These are phyloP conservation scores for Tridacna crocea DNA, from an alignment of 2,888 invertebrate species.

Conservation along the genomic window DNA sequence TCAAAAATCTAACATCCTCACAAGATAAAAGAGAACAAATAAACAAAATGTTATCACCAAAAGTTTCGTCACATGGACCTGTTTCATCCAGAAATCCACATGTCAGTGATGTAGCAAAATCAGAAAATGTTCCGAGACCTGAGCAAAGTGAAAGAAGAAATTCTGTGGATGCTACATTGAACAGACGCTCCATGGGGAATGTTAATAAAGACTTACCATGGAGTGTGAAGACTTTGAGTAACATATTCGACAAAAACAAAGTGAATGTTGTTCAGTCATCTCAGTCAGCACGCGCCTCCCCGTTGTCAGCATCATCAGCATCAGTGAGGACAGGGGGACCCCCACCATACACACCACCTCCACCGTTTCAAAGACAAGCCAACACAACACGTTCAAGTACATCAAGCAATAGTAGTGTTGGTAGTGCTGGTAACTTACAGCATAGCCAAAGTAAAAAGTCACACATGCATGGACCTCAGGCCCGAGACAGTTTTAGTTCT, in stretches of 20 bases:
- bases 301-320: slow-evolving; percentile 26
- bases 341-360: slow-evolving; percentile 72
- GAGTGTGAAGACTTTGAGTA: slow-evolving; percentile 76
- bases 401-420: slow-evolving; percentile 72
- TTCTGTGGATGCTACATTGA: slow-evolving; percentile 38
- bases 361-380: slow-evolving; percentile 66
- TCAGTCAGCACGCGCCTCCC: slow-evolving; percentile 20
- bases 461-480: slow-evolving; percentile 63
- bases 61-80: slow-evolving; percentile 37
- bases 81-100: slow-evolving; percentile 50
- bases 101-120: slow-evolving; percentile 26
- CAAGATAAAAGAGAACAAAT: slow-evolving; percentile 36
- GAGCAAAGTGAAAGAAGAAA: slow-evolving; percentile 23
- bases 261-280: slow-evolving; percentile 4
- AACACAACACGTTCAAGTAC: slow-evolving; percentile 69
- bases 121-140: slow-evolving; percentile 9
- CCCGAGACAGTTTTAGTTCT: slow-evolving; percentile 68
- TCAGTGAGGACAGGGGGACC: slow-evolving; percentile 37
- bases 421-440: slow-evolving; percentile 54
- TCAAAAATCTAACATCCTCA: slow-evolving; percentile 55
- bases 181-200: slow-evolving; percentile 17
- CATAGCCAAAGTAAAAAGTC: slow-evolving; percentile 43
- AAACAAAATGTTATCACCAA: slow-evolving; percentile 25
- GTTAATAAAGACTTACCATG: slow-evolving; percentile 69
- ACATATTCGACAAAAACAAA: slow-evolving; percentile 65